Base-by-base conservation (phyloP, 1,140 invertebrate genomes). In the Eubasilissa regina region DNA sequence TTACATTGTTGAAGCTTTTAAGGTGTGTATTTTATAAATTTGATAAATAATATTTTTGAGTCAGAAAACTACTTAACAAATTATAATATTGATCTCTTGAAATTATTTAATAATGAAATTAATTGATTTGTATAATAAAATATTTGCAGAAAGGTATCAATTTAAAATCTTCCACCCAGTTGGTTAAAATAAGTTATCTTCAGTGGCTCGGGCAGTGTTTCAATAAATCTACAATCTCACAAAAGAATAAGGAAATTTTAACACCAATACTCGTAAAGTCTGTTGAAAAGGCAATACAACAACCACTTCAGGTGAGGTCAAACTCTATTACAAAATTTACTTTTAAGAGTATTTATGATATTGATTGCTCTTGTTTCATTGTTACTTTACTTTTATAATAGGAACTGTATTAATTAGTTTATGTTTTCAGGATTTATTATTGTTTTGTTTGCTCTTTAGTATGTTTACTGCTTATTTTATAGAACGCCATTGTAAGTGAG, bases 141-240 rank as follows among this genome's bases (percentile, higher is more conserved):
- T 83, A 19, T 60, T 87, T 87, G 21, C 86, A 94, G 92, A 95
- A 94, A 89, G 95, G 94, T n/a, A 87, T 95, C 73, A 89, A 87
- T 0, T 88, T 94, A 4, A 98, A 98, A 87, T 94, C 92, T 64
- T 93, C 94, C 12, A 96, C 94, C 44, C 91, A 94, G 44, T 84
- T 90, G 60, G 94, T 98, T 0, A 91, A 95, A 80, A 93, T 93
- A 78, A 92, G 94, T 47, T 97, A 97, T 87, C 90, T 95, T 62
- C 90, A 92, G 83, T 94, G 94, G 87, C 90, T 96, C 87, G 86
- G 92, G 64, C 86, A 87, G 64, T 92, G 91, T 75, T 92, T 93
- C 80, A 90, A 91, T 85, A 90, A 89, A 72, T 90, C 90, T 79
- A 90, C 85, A 45, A 84, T 92, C 15, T 79, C 83, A 10, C 87